These are phyloP conservation scores for Patella ulyssiponensis DNA, from an alignment of 2,888 invertebrate species.

Conservation along the genomic window DNA sequence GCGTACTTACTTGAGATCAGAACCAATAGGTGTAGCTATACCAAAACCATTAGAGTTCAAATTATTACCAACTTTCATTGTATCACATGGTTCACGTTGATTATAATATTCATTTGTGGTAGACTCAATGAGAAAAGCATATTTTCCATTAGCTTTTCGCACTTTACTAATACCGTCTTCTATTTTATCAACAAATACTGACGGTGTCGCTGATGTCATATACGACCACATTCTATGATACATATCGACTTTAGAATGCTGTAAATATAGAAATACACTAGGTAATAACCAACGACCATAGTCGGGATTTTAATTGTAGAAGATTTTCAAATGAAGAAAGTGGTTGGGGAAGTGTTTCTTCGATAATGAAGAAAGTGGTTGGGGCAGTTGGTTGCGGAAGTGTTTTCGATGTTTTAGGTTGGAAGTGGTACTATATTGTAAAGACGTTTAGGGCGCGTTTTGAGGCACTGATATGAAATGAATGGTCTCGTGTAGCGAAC, in stretches of 20 bases:
- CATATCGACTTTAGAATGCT: slow-evolving; percentile 89
- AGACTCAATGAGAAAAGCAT: slow-evolving; percentile 75
- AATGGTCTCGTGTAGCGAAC: too few species aligned
- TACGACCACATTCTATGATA: slow-evolving; percentile 96
- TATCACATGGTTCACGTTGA: slow-evolving; percentile 82
- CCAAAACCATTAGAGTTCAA: slow-evolving; percentile 91
- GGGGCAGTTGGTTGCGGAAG: too few species aligned
- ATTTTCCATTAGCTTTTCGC: slow-evolving; percentile 76
- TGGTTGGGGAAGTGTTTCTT: too few species aligned
- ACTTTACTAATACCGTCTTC: slow-evolving; percentile 86
- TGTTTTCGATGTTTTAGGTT: too few species aligned
- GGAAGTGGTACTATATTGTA: too few species aligned
- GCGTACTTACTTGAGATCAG: slow-evolving; percentile 45
- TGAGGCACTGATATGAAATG: too few species aligned
- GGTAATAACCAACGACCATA: too few species aligned
- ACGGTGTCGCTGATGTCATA: slow-evolving; percentile 80
- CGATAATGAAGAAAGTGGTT: too few species aligned
- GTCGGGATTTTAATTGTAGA: too few species aligned
- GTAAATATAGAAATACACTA: slow-evolving; percentile 44
- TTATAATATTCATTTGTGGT: slow-evolving; percentile 86
- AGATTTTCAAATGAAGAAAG: too few species aligned
- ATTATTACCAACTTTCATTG: slow-evolving; percentile 82
- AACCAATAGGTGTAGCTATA: slow-evolving; percentile 78
- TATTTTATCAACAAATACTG: slow-evolving; percentile 85
- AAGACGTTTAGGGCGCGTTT: too few species aligned